Percentiles rank a stretch among this genome's conserved stretches.
Evolutionary conservation across 2,888 invertebrate species (phyloP).

Genomic region (Spialia ferax): DNA sequence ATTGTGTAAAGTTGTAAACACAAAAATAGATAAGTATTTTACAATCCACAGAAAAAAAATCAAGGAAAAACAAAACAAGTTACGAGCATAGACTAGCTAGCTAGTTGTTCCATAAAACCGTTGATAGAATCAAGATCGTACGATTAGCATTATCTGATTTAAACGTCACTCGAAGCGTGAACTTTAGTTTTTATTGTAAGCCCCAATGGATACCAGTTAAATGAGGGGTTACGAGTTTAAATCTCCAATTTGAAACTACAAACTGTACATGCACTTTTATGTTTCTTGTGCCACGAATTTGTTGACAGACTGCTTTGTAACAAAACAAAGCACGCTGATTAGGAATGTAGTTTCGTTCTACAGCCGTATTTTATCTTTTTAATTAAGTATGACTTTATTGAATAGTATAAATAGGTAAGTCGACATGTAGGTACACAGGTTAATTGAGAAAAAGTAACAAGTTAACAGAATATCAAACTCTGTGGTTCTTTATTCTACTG

Average conservation of each 20-base stretch:
- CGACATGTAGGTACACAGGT: no score
- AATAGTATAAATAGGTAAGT: no score
- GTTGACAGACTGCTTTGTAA: background rate
- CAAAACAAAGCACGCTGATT: background rate
- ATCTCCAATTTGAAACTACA: constrained; percentile 26
- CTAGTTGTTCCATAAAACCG: constrained; percentile 47
- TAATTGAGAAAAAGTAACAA: no score
- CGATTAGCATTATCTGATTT: constrained; percentile 57
- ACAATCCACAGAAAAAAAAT: background rate
- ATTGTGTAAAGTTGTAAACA: no score
- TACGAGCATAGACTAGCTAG: constrained; percentile 14
- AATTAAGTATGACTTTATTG: no score
- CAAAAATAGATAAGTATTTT: background rate
- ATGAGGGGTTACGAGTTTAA: constrained; percentile 26
- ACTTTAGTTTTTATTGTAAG: constrained; percentile 50
- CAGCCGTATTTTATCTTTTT: no score
- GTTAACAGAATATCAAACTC: no score
- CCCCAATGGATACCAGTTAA: constrained; percentile 21
- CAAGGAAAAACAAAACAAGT: background rate
- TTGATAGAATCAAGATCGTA: constrained; percentile 54
- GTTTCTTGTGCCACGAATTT: constrained; percentile 10
- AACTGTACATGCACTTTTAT: constrained; percentile 9
- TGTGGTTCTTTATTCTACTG: no score
- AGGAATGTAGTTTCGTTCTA: background rate
- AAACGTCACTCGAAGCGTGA: constrained; percentile 54